Evolutionary conservation across 2,797 vertebrate genomes (phyloP), one percentile per base, ranked within the genome.

Genomic region (Phalloptychus januarius): DNA sequence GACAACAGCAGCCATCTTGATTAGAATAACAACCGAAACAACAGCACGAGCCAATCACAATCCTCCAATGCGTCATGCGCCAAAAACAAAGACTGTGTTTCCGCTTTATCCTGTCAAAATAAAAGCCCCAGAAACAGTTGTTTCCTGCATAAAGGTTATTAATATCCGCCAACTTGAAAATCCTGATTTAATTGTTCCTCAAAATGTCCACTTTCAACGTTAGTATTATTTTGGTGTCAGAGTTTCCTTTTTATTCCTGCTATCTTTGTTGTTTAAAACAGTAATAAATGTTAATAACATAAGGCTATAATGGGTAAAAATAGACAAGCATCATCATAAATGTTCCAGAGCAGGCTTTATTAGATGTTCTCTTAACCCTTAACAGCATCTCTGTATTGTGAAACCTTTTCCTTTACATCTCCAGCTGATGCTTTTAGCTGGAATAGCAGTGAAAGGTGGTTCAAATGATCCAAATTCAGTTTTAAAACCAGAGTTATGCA

Each of bases 1-100:
- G 23, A 83, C 84, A 80, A 58, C 88, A 82, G 89, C 86, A 40
- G 91, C 92, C 93, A 94, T 94, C 83, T 94, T 92, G 86, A 77
- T 85, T 65, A 31, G 79, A 81, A 85, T 74, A 85, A 86, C 83
- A 75, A 58, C 28, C 28, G 31, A 72, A 71, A 70, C 52, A 50
- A 70, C 63, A 70, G 25, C 8, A 46, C 25, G 52, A 76, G 33
- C 78, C 81, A 80, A 79, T 78, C 77, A 71, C 33, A 54, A 71
- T 3, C 12, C 56, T 25, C 33, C 31, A 13, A 31, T 63, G 12
- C 61, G 28, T 76, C 75, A 76, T 13, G 33, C 23, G 46, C 46
- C 25, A 36, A 50, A 58, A 75, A 31, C 4, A 0, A 79, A 28
- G 0, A 2, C 11, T 0, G 0, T 13, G 1, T 36, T 78, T 89